Conservation (phyloP, 2,888 invertebrate species). For the Drosophila falleni region DNA sequence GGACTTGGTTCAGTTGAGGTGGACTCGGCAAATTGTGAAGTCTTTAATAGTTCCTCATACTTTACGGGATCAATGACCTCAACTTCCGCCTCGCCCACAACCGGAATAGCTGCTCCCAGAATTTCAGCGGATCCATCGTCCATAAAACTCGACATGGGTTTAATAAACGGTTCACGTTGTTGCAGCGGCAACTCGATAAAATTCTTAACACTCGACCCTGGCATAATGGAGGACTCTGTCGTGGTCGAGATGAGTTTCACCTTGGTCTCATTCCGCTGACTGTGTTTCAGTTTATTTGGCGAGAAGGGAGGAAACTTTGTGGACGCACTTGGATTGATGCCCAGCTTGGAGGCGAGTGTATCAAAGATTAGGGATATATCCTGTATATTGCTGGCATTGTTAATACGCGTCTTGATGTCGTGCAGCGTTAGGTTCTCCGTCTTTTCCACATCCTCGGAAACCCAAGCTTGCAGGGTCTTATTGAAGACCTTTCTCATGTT, state of each 20-base stretch:
- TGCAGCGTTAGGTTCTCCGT: slow-evolving; percentile 80
- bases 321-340: slow-evolving; percentile 83
- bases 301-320: slow-evolving; percentile 85
- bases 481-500: slow-evolving; percentile 87
- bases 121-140: slow-evolving; percentile 77
- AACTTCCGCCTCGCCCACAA: slow-evolving; percentile 85
- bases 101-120: slow-evolving; percentile 81
- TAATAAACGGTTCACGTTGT: slow-evolving; percentile 74
- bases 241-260: slow-evolving; percentile 56
- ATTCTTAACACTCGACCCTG: slow-evolving; percentile 48
- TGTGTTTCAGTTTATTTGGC: slow-evolving; percentile 83
- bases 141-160: slow-evolving; percentile 81
- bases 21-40: slow-evolving; percentile 79
- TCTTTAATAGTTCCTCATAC: slow-evolving; percentile 85
- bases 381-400: slow-evolving; percentile 86
- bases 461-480: slow-evolving; percentile 88
- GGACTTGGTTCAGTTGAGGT: slow-evolving; percentile 79
- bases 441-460: slow-evolving; percentile 86
- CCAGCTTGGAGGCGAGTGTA: slow-evolving; percentile 87
- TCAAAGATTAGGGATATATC: slow-evolving; percentile 89
- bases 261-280: slow-evolving; percentile 72
- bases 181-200: slow-evolving; percentile 63
- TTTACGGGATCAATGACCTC: slow-evolving; percentile 85
- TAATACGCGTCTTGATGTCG: slow-evolving; percentile 82
- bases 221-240: slow-evolving; percentile 32